Conservation (phyloP, 2,888 invertebrate genomes). For the Drosophila ezoana region DNA sequence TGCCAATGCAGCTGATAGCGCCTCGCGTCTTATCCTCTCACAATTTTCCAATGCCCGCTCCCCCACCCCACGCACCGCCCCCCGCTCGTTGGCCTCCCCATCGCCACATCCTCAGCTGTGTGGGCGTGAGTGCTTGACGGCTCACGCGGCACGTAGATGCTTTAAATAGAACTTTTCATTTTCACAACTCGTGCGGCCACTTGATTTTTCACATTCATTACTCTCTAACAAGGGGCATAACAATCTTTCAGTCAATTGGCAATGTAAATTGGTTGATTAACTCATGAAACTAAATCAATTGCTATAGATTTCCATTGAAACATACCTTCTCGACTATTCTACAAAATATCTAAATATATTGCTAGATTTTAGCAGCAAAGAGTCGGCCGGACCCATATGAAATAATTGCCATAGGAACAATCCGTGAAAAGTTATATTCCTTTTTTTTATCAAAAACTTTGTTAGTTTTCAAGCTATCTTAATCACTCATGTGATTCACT, state of each 20-base stretch:
- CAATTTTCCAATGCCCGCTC: not conserved
- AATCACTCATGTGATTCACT: too few relatives aligned
- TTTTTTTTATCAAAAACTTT: too few relatives aligned
- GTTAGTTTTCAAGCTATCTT: too few relatives aligned
- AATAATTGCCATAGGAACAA: too few relatives aligned
- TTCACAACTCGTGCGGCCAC: conserved; percentile 44
- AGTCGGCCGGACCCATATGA: not conserved
- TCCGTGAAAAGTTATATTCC: too few relatives aligned
- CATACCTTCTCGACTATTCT: not conserved
- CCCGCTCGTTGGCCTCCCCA: conserved; percentile 4
- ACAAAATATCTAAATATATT: not conserved
- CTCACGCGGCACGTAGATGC: conserved; percentile 49
- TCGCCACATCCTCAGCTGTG: conserved; percentile 22
- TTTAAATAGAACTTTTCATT: conserved; percentile 55
- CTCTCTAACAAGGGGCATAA: conserved; percentile 22
- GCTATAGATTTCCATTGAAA: not conserved
- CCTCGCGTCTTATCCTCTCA: not conserved
- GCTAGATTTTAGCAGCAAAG: not conserved
- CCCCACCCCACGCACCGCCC: not conserved
- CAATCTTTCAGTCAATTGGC: not conserved
- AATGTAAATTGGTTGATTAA: not conserved
- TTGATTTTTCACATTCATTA: conserved; percentile 39
- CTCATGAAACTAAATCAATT: not conserved
- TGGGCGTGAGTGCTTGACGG: conserved; percentile 49
- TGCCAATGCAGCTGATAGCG: conserved; percentile 14